phyloP scores from a whole-genome alignment of 2,888 invertebrate genomes.

The Cheiracanthium punctorium region DNA sequence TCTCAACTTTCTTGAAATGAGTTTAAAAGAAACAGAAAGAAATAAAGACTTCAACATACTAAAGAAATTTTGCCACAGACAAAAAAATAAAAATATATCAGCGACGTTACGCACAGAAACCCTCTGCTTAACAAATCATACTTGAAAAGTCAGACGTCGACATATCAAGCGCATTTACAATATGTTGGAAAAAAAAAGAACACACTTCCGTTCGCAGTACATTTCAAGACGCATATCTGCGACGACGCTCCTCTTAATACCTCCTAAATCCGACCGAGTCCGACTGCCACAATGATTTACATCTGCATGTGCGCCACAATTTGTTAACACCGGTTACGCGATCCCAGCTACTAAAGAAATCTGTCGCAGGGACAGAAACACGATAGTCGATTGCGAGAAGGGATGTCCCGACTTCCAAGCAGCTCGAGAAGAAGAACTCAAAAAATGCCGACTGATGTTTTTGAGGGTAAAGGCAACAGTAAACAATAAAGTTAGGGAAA shows the following conservation, averaged over 20 bases:
- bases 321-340: constrained; percentile 52
- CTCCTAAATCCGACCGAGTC: constrained; percentile 5
- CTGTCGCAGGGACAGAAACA: not conserved
- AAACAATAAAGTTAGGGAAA: not conserved
- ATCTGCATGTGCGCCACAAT: constrained; percentile 49
- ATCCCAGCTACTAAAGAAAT: not conserved
- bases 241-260: constrained; percentile 10
- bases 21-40: no score
- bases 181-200: not conserved
- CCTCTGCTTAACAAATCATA: no score
- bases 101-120: no score
- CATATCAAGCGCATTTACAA: not conserved
- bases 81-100: no score
- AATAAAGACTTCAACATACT: no score
- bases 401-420: not conserved
- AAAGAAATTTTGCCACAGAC: no score
- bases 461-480: not conserved
- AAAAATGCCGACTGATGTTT: constrained; percentile 1
- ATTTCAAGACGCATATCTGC: not conserved
- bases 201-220: not conserved
- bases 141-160: not conserved
- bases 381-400: not conserved
- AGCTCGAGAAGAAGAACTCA: no score
- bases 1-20: no score
- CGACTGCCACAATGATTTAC: constrained; percentile 58